Evolutionary conservation across 2,888 invertebrate species (phyloP), one percentile per base, ranked within the genome.

Genomic region (Agonum fuliginosum): DNA sequence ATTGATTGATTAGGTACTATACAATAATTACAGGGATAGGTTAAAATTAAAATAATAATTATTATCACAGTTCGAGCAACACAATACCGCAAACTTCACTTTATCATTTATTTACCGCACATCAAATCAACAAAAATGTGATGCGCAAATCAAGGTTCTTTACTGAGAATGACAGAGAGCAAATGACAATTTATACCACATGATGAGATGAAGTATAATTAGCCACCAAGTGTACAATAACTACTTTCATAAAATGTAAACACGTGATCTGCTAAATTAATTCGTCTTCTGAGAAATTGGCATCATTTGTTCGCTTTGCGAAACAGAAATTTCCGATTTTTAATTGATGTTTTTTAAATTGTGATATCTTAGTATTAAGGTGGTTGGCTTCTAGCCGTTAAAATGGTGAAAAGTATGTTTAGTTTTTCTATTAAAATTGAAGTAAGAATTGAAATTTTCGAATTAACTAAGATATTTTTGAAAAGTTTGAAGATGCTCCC

Each of bases 181-280:
- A 62, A 62, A 27, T 62, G 58, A 62, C 30, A 62, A 62, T 30
- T 62, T 62, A 62, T 34, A 62, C 12, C 58, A 34, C 19, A 62
- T 62, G 58, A 62, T 62, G 58, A 30, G 58, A 27, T 62, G 58
- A 27, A 17, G 17, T 27, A 20, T 62, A 62, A 62, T 62, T 30
- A 62, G 14, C 10, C n/a, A n/a, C n/a, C n/a, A n/a, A 17, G 27
- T 14, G 30, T 10, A 46, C 46, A 46, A 1, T 46, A 30, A 30
- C n/a, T 62, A 30, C 58, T 62, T 62, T 62, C 58, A 62, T 62
- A 12, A 62, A 30, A 62, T 54, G n/a, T 0, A 10, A 62, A 62
- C 58, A 62, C 58, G 58, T 62, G 58, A 30, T 62, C 8, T 12
- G 0, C 5, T 30, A n/a, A 62, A 62, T 62, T 62, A 62, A 62